Evolutionary conservation across 2,888 invertebrate genomes (phyloP), one percentile per base, ranked within the genome.

Genomic region (Lepidochrysops patricia): DNA sequence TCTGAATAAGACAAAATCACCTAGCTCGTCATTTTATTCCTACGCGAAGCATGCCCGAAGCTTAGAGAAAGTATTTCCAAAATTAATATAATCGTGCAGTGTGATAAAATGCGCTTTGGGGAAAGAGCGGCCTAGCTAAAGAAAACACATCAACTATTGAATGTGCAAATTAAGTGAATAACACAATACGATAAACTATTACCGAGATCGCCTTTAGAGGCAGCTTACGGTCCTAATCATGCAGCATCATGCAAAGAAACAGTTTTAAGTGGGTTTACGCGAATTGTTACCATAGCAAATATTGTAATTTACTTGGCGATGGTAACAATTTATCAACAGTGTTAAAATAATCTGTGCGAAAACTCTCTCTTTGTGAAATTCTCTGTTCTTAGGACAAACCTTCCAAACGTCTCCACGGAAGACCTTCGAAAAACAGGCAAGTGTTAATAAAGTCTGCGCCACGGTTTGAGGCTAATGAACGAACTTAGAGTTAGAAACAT

Each of bases 341-440:
- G 80, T 74, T 63, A 63, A 73, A 71, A 70, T 63, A 71, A 72
- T 76, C 74, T 75, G 84, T 84, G 84, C 81, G 76, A 68, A 83
- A 83, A 52, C 79, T 78, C 81, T 82, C 73, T 81, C 76, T 69
- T 75, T 77, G 80, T 83, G 81, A 78, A 76, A 83, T 78, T 80
- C 82, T 84, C 80, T 78, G 73, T 72, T 72, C 68, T 77, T 78
- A 75, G 74, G 82, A 92, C 91, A 91, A 91, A 92, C 92, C 92
- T 92, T 92, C 91, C 91, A 91, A 79, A 88, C 87, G 82, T 90
- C 86, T 90, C 92, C 92, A 73, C 91, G 91, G 87, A 90, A 92
- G 91, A 91, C 92, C 92, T 92, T 87, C 78, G 82, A 82, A 84
- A 86, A 84, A 84, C 77, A 83, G 76, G 78, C 77, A 82, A 83